phyloP scores from a whole-genome alignment of 1,140 invertebrate species.

The Nephotettix cincticeps region DNA sequence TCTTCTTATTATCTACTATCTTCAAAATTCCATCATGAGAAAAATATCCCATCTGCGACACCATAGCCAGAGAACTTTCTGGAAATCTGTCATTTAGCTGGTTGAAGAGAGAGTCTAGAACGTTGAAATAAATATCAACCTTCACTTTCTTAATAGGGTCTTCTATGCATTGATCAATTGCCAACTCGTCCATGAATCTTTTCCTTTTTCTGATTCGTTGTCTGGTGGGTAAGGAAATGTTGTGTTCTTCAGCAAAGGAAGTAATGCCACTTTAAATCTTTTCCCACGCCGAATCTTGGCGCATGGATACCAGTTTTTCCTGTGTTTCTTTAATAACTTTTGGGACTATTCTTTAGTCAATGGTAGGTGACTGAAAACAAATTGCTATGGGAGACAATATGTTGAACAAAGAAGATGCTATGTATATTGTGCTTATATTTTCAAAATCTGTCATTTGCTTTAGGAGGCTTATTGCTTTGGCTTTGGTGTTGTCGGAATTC shows the following conservation, averaged over 20 bases:
- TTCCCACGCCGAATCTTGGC: neutral
- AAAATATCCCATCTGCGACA: neutral
- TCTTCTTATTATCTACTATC: neutral
- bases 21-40: conserved; percentile 2
- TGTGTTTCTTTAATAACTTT: conserved; percentile 3
- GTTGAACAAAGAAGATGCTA: neutral
- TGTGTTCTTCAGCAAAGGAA: neutral
- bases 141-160: neutral
- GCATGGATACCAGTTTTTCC: neutral
- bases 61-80: neutral
- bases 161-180: neutral
- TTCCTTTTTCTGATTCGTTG: neutral
- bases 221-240: neutral
- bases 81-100: conserved; percentile 1
- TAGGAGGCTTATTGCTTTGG: conserved; percentile 1
- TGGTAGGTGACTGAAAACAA: conserved; percentile 6
- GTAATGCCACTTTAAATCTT: neutral
- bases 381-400: conserved; percentile 1
- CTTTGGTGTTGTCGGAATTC: conserved; percentile 6
- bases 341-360: conserved; percentile 15
- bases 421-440: neutral
- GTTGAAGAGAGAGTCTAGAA: neutral
- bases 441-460: conserved; percentile 22
- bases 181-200: neutral
- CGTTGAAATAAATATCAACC: neutral